phyloP scores from a whole-genome alignment of 2,888 invertebrate species.

The Druceiella hillmani region DNA sequence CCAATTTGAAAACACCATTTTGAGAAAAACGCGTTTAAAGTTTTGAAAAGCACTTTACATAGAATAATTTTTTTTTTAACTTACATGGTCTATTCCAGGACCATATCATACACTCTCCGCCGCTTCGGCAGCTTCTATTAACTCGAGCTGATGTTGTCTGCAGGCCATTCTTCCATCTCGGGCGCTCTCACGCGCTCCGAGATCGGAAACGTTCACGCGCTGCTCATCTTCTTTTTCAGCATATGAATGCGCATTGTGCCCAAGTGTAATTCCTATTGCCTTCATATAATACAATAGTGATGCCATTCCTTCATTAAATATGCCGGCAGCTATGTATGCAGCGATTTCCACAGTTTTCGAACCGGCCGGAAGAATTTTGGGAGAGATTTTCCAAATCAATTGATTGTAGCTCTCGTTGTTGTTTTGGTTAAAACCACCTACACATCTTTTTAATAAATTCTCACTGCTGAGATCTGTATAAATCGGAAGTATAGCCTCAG shows the following conservation, averaged over 20 bases:
- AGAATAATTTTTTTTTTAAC: slow-evolving; percentile 8
- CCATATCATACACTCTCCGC: no score
- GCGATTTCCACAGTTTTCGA: no score
- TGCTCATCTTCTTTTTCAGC: slow-evolving; percentile 16
- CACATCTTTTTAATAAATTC: slow-evolving; percentile 26
- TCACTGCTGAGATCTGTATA: slow-evolving; percentile 27
- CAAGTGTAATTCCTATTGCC: slow-evolving; percentile 18
- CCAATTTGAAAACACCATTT: slow-evolving; percentile 5
- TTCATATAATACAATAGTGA: slow-evolving; percentile 18
- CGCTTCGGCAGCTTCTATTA: slow-evolving; percentile 16
- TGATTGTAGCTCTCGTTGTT: slow-evolving; percentile 29
- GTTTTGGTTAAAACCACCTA: slow-evolving; percentile 29
- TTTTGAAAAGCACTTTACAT: slow-evolving; percentile 3
- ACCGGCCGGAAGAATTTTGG: no score
- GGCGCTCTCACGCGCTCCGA: no score
- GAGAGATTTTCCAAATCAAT: slow-evolving; percentile 28
- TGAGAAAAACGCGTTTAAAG: slow-evolving; percentile 2
- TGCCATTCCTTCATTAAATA: slow-evolving; percentile 29
- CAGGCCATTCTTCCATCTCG: slow-evolving; percentile 22
- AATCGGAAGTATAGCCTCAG: slow-evolving; percentile 15
- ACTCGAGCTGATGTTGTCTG: slow-evolving; percentile 9
- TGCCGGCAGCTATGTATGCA: slow-evolving; percentile 24
- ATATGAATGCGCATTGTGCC: slow-evolving; percentile 18
- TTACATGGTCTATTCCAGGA: no score
- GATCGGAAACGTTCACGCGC: slow-evolving; percentile 19